Evolutionary conservation across 1,140 invertebrate genomes (phyloP).

Genomic region (Drosophila oshimai): DNA sequence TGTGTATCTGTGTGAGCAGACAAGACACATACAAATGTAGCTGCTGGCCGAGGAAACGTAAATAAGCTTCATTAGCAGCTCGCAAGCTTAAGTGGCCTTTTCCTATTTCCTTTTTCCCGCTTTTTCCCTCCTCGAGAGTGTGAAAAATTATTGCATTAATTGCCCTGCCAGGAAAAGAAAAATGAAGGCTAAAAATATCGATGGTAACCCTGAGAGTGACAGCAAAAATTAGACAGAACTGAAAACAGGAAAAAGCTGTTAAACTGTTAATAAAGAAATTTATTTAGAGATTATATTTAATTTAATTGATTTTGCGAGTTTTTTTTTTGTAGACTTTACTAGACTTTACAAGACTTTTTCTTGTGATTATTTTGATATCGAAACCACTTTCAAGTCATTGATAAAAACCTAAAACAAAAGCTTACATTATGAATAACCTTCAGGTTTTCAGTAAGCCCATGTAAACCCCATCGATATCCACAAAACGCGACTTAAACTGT

Average conservation of each 20-base stretch:
- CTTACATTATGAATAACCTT: too few relatives aligned
- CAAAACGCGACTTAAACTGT: too few relatives aligned
- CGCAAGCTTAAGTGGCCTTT: conserved; percentile 49
- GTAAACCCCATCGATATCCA: not conserved
- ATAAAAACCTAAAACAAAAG: too few relatives aligned
- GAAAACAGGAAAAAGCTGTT: not conserved
- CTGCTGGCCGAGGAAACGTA: conserved; percentile 15
- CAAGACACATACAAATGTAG: conserved; percentile 30
- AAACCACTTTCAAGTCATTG: too few relatives aligned
- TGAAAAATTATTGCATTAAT: conserved; percentile 27
- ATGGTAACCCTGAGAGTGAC: not conserved
- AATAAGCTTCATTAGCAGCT: conserved; percentile 76
- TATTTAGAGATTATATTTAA: too few relatives aligned
- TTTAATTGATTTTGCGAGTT: too few relatives aligned
- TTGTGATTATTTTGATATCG: too few relatives aligned
- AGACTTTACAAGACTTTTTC: too few relatives aligned
- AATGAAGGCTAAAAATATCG: not conserved
- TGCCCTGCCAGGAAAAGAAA: not conserved
- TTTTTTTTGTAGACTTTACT: too few relatives aligned
- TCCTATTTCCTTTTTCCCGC: too few relatives aligned
- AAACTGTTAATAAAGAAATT: not conserved
- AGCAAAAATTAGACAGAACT: not conserved
- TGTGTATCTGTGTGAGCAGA: conserved; percentile 9
- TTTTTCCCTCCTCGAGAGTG: not conserved
- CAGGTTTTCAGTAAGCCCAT: too few relatives aligned